Evolutionary conservation across 2,113 vertebrate genomes (phyloP).

Genomic region (Xyliphius kryptos): DNA sequence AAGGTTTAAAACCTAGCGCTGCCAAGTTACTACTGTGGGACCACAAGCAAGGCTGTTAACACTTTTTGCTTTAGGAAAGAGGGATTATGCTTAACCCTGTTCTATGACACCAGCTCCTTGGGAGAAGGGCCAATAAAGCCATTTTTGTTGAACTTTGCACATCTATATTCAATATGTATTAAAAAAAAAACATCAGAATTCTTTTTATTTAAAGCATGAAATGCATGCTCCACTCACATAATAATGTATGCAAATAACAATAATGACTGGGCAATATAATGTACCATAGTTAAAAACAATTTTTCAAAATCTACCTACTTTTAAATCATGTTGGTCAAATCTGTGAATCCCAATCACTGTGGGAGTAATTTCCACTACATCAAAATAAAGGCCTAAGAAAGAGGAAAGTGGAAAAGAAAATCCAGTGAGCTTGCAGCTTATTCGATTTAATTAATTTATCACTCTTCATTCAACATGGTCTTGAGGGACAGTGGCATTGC

Average conservation of each 20-base stretch:
- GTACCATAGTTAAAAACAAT: background rate
- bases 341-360: conserved; percentile 72
- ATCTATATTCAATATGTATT: too few relatives aligned
- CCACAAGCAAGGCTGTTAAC: too few relatives aligned
- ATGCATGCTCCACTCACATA: too few relatives aligned
- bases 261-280: background rate
- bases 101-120: too few relatives aligned
- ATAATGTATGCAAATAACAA: background rate
- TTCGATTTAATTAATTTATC: background rate
- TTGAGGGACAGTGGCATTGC: conserved; percentile 11
- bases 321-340: conserved; percentile 65
- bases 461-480: conserved; percentile 8
- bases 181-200: too few relatives aligned
- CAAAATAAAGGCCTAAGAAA: conserved; percentile 79
- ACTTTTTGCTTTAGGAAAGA: too few relatives aligned
- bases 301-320: conserved; percentile 65
- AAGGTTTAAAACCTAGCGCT: too few relatives aligned
- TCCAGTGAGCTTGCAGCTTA: background rate
- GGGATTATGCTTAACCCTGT: too few relatives aligned
- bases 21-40: too few relatives aligned
- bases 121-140: too few relatives aligned
- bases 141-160: too few relatives aligned
- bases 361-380: conserved; percentile 90
- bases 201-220: too few relatives aligned
- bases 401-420: background rate